Percentiles rank a stretch among this genome's conserved stretches.
Conservation (phyloP, 1,140 invertebrate genomes). For the Pseudomyrmex concolor region DNA sequence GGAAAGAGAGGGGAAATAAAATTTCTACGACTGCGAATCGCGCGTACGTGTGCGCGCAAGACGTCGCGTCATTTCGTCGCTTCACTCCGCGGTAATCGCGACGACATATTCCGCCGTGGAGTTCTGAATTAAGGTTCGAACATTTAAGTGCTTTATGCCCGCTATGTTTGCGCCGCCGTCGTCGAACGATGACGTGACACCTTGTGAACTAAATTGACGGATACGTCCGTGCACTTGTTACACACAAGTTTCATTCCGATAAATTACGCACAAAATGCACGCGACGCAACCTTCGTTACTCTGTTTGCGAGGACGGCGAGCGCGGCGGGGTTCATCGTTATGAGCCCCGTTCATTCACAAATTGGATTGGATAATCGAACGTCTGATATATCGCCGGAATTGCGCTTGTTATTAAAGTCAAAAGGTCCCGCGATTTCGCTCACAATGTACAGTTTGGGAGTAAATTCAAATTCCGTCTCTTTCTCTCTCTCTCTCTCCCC, state of each 20-base stretch:
- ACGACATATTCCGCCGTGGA: neutral
- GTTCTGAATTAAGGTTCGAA: conserved; percentile 42
- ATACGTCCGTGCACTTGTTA: neutral
- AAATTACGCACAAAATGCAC: neutral
- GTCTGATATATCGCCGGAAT: conserved; percentile 11
- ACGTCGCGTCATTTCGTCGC: neutral
- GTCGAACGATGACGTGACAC: conserved; percentile 10
- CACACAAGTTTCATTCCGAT: neutral
- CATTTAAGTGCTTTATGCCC: conserved; percentile 29
- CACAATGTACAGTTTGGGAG: conserved; percentile 5
- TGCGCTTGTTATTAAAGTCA: conserved; percentile 20
- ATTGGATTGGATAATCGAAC: neutral
- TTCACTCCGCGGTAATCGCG: neutral
- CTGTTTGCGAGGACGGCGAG: neutral
- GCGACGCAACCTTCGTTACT: neutral
- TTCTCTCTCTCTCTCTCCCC: too few relatives aligned
- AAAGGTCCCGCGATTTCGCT: conserved; percentile 7
- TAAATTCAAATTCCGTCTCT: conserved; percentile 16
- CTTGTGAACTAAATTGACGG: conserved; percentile 10
- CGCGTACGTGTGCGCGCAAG: neutral
- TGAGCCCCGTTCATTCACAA: neutral
- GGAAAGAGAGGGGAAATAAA: neutral
- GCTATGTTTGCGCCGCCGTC: conserved; percentile 11
- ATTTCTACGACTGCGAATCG: too few relatives aligned
- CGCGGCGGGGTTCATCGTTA: too few relatives aligned